Evolutionary conservation across 2,113 vertebrate genomes (phyloP).

Genomic region (Tachysurus fulvidraco): DNA sequence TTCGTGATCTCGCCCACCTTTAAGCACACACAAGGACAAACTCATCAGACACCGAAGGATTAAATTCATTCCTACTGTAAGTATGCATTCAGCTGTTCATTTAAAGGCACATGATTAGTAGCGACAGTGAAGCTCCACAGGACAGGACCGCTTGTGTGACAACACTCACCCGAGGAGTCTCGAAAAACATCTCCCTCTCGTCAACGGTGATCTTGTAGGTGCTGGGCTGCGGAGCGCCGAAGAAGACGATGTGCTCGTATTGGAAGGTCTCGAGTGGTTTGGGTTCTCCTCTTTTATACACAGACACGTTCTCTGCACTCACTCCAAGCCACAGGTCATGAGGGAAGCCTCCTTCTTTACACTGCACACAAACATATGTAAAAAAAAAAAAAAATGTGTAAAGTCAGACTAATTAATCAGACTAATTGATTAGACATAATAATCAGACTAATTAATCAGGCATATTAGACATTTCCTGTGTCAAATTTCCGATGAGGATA

Average conservation of each 20-base stretch:
- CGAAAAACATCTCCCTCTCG: slow-evolving; percentile 93
- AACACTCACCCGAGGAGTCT: slow-evolving; percentile 80
- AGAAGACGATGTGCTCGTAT: slow-evolving; percentile 91
- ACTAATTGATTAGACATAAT: too few relatives aligned
- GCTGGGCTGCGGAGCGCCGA: slow-evolving; percentile 86
- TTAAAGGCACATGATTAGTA: background rate
- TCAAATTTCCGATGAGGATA: background rate
- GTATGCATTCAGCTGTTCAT: too few relatives aligned
- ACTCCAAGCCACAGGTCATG: slow-evolving; percentile 90
- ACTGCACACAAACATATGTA: slow-evolving; percentile 69
- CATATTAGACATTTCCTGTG: background rate
- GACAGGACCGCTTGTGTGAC: background rate
- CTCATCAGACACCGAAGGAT: background rate
- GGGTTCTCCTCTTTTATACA: slow-evolving; percentile 88
- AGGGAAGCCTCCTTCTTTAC: slow-evolving; percentile 92
- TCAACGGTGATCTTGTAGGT: slow-evolving; percentile 92
- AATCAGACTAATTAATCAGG: background rate
- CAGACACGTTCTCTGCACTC: slow-evolving; percentile 86
- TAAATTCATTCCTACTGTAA: background rate
- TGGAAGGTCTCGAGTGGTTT: slow-evolving; percentile 90
- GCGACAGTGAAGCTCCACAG: background rate
- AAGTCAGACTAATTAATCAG: background rate
- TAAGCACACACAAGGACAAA: slow-evolving; percentile 34
- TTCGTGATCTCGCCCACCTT: slow-evolving; percentile 90
- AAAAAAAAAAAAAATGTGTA: background rate